Conservation (phyloP, 2,113 vertebrate species). For the Myotis davidii region DNA sequence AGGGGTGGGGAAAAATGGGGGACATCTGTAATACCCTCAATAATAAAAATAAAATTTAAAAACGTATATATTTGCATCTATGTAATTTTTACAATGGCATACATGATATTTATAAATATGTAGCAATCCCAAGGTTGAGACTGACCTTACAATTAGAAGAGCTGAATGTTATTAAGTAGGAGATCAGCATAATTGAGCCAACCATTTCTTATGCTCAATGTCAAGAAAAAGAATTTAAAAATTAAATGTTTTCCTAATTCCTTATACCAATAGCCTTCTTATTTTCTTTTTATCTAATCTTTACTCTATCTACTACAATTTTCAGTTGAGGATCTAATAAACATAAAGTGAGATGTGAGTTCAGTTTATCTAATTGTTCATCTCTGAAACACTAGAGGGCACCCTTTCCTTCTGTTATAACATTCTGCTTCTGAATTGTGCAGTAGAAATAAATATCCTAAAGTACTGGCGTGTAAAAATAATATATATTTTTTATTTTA, state of each 20-base stretch:
- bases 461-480: neutral
- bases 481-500: neutral
- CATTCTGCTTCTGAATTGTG: neutral
- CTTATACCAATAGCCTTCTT: neutral
- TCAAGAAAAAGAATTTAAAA: neutral
- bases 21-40: too few relatives aligned
- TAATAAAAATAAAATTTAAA: too few relatives aligned
- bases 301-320: neutral
- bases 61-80: neutral
- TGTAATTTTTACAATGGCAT: neutral
- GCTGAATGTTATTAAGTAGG: neutral
- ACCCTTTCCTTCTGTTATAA: constrained; percentile 75
- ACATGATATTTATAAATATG: neutral
- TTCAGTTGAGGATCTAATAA: neutral
- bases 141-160: neutral
- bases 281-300: neutral
- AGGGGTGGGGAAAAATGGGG: too few relatives aligned
- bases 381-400: constrained; percentile 82
- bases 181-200: neutral
- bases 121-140: neutral
- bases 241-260: neutral
- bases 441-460: neutral
- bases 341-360: neutral
- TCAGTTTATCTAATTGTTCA: constrained; percentile 26
- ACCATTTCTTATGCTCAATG: neutral